Evolutionary conservation across 2,888 invertebrate genomes (phyloP).

Genomic region (Pseudococcus longispinus): DNA sequence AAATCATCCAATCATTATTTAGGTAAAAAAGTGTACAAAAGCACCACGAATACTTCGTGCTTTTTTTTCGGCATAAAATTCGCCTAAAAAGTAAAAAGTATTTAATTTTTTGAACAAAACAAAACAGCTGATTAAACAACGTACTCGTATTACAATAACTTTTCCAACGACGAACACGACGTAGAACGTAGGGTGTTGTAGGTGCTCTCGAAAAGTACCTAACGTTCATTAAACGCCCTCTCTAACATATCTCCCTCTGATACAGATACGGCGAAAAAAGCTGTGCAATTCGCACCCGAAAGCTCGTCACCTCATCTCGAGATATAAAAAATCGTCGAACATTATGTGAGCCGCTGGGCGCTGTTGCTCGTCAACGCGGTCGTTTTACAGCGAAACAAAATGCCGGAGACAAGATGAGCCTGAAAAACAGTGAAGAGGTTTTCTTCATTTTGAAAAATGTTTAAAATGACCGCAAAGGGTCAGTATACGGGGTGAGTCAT

Average conservation of each 20-base stretch:
- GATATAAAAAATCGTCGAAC: conserved; percentile 20
- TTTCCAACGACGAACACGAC: background rate
- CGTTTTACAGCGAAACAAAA: background rate
- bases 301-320: conserved; percentile 17
- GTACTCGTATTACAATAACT: conserved; percentile 18
- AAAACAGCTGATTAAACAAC: background rate
- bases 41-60: background rate
- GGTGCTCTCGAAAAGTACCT: conserved; percentile 11
- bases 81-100: background rate
- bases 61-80: background rate
- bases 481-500: conserved; percentile 49
- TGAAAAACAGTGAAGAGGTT: conserved; percentile 48
- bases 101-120: background rate
- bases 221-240: conserved; percentile 12
- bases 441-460: conserved; percentile 53
- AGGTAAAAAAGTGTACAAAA: background rate
- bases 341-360: background rate
- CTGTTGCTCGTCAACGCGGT: background rate
- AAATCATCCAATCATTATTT: background rate
- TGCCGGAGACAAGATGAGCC: background rate
- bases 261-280: background rate
- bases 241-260: background rate
- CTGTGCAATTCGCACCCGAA: background rate
- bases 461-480: conserved; percentile 55
- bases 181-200: background rate